These are phyloP conservation scores for Anarrhichthys ocellatus DNA, from an alignment of 2,113 vertebrate genomes.

Conservation along the genomic window DNA sequence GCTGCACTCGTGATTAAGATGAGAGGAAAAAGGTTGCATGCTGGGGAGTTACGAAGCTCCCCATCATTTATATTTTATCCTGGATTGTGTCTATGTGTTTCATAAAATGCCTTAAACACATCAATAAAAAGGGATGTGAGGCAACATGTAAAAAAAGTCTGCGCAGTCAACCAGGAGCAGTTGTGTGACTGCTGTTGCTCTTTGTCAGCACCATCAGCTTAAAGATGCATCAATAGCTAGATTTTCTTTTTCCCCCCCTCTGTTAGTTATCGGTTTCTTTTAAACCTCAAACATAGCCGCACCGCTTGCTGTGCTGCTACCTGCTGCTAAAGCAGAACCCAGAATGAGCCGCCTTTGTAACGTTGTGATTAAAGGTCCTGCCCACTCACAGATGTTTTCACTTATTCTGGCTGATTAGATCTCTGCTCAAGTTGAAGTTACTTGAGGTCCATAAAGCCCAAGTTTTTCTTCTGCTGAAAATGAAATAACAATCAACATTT, in stretches of 20 bases:
- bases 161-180: background rate
- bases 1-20: background rate
- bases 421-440: background rate
- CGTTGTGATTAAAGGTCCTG: too few species aligned
- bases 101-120: background rate
- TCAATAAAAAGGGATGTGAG: background rate
- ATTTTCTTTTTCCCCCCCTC: background rate
- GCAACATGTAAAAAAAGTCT: background rate
- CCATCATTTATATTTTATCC: background rate
- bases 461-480: too few species aligned
- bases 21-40: background rate
- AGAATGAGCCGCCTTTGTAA: too few species aligned
- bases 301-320: too few species aligned
- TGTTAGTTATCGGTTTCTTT: background rate
- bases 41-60: background rate
- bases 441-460: too few species aligned
- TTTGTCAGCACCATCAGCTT: background rate
- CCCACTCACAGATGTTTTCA: background rate
- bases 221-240: background rate
- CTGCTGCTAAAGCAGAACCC: too few species aligned
- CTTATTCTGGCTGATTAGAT: background rate
- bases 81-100: background rate
- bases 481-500: too few species aligned
- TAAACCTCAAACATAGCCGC: background rate
- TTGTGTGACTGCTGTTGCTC: background rate